These are phyloP conservation scores for Pammene fasciana DNA, from an alignment of 2,888 invertebrate species.

Conservation along the genomic window DNA sequence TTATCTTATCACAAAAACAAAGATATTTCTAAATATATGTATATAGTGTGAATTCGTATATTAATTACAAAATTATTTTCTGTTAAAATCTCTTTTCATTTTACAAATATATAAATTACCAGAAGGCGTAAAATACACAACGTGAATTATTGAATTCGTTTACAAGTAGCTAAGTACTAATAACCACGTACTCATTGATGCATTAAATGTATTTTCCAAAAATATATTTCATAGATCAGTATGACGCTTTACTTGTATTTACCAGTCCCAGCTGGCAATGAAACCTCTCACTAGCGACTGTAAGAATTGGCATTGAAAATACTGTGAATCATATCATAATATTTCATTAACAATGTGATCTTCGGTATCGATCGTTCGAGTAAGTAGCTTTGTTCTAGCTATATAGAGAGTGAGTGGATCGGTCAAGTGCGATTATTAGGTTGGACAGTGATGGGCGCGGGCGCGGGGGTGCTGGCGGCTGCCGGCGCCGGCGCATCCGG, in stretches of 20 bases:
- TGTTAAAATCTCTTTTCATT: constrained; percentile 3
- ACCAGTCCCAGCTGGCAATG: neutral
- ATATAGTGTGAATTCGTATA: neutral
- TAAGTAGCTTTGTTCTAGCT: neutral
- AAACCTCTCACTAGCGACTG: neutral
- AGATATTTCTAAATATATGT: neutral
- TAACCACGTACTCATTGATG: neutral
- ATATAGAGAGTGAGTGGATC: constrained; percentile 20
- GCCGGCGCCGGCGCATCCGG: constrained; percentile 48
- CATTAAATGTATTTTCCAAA: neutral
- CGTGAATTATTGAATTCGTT: neutral
- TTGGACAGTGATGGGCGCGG: constrained; percentile 74
- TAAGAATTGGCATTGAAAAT: neutral
- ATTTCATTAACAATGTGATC: neutral
- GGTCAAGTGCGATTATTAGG: constrained; percentile 67
- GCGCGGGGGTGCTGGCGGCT: constrained; percentile 66
- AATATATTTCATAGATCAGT: neutral
- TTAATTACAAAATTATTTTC: neutral
- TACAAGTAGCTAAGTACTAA: neutral
- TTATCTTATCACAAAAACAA: constrained; percentile 10
- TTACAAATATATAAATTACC: constrained; percentile 5
- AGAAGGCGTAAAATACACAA: neutral
- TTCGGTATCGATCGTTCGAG: constrained; percentile 1
- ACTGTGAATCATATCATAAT: neutral
- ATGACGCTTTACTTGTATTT: neutral